These are phyloP conservation scores for Noctua fimbriata DNA, from an alignment of 2,888 invertebrate species.

Conservation along the genomic window DNA sequence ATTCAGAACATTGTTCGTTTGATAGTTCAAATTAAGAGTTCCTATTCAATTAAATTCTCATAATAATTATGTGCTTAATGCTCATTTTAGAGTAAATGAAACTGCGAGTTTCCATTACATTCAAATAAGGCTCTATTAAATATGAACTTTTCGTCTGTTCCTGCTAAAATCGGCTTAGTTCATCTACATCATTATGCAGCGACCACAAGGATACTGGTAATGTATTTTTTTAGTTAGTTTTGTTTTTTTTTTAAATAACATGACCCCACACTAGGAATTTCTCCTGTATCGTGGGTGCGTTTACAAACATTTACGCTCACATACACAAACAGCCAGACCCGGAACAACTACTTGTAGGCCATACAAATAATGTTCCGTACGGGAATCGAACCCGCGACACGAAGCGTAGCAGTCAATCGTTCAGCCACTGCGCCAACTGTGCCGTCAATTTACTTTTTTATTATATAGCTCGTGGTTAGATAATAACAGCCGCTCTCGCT, in stretches of 20 bases:
- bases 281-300: background rate
- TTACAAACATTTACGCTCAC: background rate
- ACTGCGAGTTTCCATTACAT: background rate
- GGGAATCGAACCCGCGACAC: no score
- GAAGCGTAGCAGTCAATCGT: no score
- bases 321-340: background rate
- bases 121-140: background rate
- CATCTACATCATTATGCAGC: background rate
- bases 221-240: no score
- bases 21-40: background rate
- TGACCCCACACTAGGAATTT: background rate
- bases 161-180: background rate
- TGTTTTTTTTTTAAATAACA: background rate
- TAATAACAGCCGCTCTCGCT: no score
- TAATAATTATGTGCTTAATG: background rate
- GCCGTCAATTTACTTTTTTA: no score
- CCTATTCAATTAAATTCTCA: background rate
- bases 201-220: background rate
- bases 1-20: background rate
- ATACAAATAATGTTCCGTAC: no score
- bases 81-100: background rate
- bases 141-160: background rate
- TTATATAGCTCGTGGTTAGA: no score
- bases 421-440: no score
- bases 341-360: background rate